Evolutionary conservation across 2,797 vertebrate species (phyloP), one percentile per base, ranked within the genome.

Genomic region (Anguilla anguilla): DNA sequence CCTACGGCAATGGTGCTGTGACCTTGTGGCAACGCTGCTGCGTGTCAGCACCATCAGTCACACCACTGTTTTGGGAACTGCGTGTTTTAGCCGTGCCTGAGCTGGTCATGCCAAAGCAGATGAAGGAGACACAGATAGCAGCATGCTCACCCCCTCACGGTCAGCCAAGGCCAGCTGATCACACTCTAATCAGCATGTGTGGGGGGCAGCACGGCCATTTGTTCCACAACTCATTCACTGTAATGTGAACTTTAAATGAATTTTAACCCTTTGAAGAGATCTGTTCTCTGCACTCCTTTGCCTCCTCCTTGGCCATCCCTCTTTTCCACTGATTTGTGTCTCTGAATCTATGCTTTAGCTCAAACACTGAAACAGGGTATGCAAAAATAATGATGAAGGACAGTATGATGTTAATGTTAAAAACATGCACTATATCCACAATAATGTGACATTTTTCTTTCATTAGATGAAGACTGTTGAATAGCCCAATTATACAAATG

Each of bases 1-100:
- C 92, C 84, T 89, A 92, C 86, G 94, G 94, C 91, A 93, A 57
- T 84, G 84, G 72, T 91, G 49, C 87, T 39, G 88, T 91, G 91
- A 91, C 91, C 90, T 93, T 92, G 93, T 74, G 81, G 55, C 39
- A 84, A 43, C n/a, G 67, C 77, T 81, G 7, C 51, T 64, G 4
- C 51, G 84, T 64, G 84, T 51, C 22, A 84, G 67, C 86, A 88
- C 87, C 77, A 53, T 13, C 51, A 46, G 82, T 93, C 88, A 51
- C 35, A 43, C 82, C 84, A 87, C 82, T 61, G 88, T 89, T 90
- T 86, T 86, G 28, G 83, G 83, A 87, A 82, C 89, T 87, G 74
- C 90, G 64, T 79, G 91, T 90, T 88, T 90, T 67, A 39, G 85
- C 86, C 9, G 1, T n/a, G 6, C 64, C 64, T 69, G 25, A 9